Evolutionary conservation across 2,888 invertebrate genomes (phyloP), one percentile per base, ranked within the genome.

Genomic region (Yponomeuta cagnagella): DNA sequence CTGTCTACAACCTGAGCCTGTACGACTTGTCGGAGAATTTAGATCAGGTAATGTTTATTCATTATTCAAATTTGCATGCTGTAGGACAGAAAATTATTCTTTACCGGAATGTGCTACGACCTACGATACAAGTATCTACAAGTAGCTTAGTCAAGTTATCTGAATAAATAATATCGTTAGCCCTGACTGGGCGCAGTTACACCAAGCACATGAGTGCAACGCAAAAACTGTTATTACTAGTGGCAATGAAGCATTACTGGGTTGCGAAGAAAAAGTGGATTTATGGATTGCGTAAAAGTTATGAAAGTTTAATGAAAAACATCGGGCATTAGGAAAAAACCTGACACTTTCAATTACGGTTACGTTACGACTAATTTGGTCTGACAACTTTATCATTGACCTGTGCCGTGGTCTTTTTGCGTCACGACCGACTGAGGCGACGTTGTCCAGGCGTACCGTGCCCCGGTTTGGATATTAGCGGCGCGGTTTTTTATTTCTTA

Each of bases 1-100:
- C 95, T 78, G 95, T 98, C 77, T 98, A 97, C 93, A 98, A 98
- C 90, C 94, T 98, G 85, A 98, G 97, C 85, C 93, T 97, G 77
- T 94, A 94, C 84, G 96, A 97, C 82, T 94, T 98, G 82, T 94
- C 95, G 77, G 97, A 97, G 92, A 94, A 94, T 80, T 91, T 93
- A 74, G 95, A 95, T 79, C 94, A 95, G 94, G 96, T 95, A 90
- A 86, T 86, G 80, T 74, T 74, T 74, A 75, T 74, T 77, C 74
- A 74, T 74, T 72, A 63, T 68, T 5, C 15, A 33, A 33, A 66
- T 65, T 74, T 74, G 73, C 73, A 74, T 72, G 70, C 66, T 70
- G 72, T 72, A 73, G 71, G 70, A 68, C n/a, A 12, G 67, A 67
- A 67, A 70, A 67, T 70, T 67, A 70, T 72, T 70, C 69, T 72